A percentile compares a stretch with the other conserved stretches of the same genome.
phyloP scores from a whole-genome alignment of 2,113 vertebrate species.

The Thamnaconus septentrionalis region DNA sequence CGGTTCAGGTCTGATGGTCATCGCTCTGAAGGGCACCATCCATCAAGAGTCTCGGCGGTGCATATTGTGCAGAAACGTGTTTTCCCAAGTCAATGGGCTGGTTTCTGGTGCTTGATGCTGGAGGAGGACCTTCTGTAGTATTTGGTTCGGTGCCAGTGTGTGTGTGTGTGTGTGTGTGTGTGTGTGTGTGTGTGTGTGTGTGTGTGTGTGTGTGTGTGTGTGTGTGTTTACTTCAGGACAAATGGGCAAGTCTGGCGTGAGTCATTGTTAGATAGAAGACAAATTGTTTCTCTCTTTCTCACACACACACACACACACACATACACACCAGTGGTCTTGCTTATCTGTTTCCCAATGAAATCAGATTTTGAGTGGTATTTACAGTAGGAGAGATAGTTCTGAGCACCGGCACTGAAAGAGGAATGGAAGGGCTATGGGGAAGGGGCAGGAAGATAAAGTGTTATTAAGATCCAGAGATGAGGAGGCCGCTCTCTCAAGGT shows the following conservation, averaged over 20 bases:
- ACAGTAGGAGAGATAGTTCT: constrained; percentile 7
- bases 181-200: too few species aligned
- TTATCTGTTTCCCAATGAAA: constrained; percentile 52
- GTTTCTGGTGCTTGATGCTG: constrained; percentile 1
- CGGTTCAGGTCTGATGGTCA: constrained; percentile 5
- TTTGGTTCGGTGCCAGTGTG: constrained; percentile 14
- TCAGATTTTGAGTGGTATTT: constrained; percentile 38
- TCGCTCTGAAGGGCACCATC: constrained; percentile 50
- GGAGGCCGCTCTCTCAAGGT: constrained; percentile 63
- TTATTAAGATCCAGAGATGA: constrained; percentile 66
- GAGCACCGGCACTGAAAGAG: constrained; percentile 28
- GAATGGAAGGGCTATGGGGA: background rate
- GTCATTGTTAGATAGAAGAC: constrained; percentile 37
- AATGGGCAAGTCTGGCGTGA: constrained; percentile 50
- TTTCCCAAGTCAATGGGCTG: background rate
- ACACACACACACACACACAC: too few species aligned
- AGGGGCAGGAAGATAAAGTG: constrained; percentile 49
- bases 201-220: constrained; percentile 16
- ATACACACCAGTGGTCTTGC: constrained; percentile 14
- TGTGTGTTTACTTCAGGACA: constrained; percentile 11
- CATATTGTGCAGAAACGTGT: background rate
- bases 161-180: too few species aligned
- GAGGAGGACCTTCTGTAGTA: constrained; percentile 1
- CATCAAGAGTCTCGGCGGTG: constrained; percentile 41
- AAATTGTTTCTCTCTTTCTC: background rate